A percentile compares a stretch with the other conserved stretches of the same genome.
These are phyloP conservation scores for Grallaria varia DNA, from an alignment of 2,113 vertebrate species.

Conservation along the genomic window DNA sequence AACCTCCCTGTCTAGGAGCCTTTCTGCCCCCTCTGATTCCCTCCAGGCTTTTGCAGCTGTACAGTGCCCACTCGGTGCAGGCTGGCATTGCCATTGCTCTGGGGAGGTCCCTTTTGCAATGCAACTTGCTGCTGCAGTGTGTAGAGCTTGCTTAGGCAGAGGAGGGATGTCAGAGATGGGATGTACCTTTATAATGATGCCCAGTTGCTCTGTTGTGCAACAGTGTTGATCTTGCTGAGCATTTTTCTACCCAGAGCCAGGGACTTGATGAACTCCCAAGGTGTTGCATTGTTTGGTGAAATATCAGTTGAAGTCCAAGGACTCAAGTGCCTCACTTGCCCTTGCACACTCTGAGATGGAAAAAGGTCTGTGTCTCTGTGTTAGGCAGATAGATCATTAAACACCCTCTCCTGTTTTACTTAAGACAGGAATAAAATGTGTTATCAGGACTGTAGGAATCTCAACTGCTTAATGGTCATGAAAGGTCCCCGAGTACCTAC, in stretches of 20 bases:
- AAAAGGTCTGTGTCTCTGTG: not conserved
- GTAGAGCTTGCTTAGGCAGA: not conserved
- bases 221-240: not conserved
- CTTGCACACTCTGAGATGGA: not conserved
- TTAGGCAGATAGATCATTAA: not conserved
- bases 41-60: not conserved
- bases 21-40: not conserved
- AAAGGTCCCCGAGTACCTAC: not conserved
- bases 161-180: not conserved
- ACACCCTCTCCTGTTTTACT: not conserved
- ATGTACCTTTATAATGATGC: accelerated
- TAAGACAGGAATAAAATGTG: not conserved
- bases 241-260: not conserved
- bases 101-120: not conserved
- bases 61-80: accelerated
- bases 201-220: not conserved
- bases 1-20: not conserved
- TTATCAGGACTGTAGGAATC: not conserved
- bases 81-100: not conserved
- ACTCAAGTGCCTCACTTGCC: not conserved
- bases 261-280: not conserved
- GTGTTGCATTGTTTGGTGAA: not conserved
- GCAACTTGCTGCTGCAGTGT: not conserved
- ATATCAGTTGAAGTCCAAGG: not conserved
- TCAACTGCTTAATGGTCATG: not conserved